These are phyloP conservation scores for Xenopus petersii DNA, from an alignment of 2,797 vertebrate genomes.

Conservation along the genomic window DNA sequence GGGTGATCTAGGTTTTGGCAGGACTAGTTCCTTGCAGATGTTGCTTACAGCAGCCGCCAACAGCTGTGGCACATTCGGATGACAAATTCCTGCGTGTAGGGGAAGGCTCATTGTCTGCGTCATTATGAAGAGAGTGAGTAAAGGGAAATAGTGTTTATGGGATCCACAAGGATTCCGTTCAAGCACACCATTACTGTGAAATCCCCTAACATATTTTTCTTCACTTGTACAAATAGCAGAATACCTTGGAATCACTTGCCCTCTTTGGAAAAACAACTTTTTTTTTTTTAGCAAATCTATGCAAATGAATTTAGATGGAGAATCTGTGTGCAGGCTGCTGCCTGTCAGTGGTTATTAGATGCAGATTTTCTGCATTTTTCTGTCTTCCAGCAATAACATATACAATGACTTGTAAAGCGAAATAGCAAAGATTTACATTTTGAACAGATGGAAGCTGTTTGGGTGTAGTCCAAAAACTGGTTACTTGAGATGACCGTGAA, in stretches of 20 bases:
- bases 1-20: not conserved
- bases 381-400: too few relatives aligned
- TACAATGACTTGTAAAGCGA: too few relatives aligned
- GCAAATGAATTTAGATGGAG: not conserved
- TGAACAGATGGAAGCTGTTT: too few relatives aligned
- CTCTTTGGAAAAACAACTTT: not conserved
- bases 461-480: too few relatives aligned
- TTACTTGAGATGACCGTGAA: too few relatives aligned
- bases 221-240: not conserved
- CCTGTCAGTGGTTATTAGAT: not conserved
- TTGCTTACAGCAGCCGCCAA: conserved; percentile 9
- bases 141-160: not conserved
- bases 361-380: too few relatives aligned
- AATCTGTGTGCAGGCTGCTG: not conserved
- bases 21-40: not conserved
- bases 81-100: conserved; percentile 11
- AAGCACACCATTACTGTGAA: not conserved
- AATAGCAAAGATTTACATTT: too few relatives aligned
- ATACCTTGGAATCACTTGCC: not conserved
- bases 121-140: not conserved
- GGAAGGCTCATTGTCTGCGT: conserved; percentile 22
- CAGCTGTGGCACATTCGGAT: not conserved
- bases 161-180: conserved; percentile 14
- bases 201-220: not conserved
- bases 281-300: not conserved